phyloP scores from a whole-genome alignment of 2,797 vertebrate species.

The Xenopus petersii region DNA sequence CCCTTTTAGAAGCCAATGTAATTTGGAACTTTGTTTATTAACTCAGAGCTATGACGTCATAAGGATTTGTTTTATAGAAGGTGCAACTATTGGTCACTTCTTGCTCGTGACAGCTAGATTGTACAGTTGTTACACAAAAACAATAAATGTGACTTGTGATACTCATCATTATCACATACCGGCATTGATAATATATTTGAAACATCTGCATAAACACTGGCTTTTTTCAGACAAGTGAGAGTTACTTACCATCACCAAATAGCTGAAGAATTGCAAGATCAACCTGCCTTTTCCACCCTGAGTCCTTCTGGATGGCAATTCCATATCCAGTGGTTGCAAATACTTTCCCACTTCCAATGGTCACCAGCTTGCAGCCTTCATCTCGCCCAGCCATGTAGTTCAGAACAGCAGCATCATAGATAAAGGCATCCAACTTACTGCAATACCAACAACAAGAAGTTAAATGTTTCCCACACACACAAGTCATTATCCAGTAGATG shows the following conservation, averaged over 20 bases:
- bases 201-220: no score
- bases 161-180: no score
- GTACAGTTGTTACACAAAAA: no score
- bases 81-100: no score
- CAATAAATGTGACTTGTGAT: no score
- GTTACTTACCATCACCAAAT: slow-evolving; percentile 89
- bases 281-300: slow-evolving; percentile 92
- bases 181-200: no score
- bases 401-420: slow-evolving; percentile 93
- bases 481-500: no score
- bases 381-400: slow-evolving; percentile 98
- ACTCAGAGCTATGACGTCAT: no score
- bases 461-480: background rate
- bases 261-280: slow-evolving; percentile 95
- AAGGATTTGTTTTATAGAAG: no score
- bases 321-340: slow-evolving; percentile 95
- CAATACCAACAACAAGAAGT: slow-evolving; percentile 6
- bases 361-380: slow-evolving; percentile 96
- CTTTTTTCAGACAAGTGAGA: background rate
- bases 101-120: no score
- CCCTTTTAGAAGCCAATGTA: no score
- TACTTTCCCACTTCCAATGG: slow-evolving; percentile 95
- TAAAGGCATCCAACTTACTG: slow-evolving; percentile 97
- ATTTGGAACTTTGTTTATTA: no score
- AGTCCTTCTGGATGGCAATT: slow-evolving; percentile 97